phyloP scores from a whole-genome alignment of 2,113 vertebrate genomes.

The Tetrax tetrax region DNA sequence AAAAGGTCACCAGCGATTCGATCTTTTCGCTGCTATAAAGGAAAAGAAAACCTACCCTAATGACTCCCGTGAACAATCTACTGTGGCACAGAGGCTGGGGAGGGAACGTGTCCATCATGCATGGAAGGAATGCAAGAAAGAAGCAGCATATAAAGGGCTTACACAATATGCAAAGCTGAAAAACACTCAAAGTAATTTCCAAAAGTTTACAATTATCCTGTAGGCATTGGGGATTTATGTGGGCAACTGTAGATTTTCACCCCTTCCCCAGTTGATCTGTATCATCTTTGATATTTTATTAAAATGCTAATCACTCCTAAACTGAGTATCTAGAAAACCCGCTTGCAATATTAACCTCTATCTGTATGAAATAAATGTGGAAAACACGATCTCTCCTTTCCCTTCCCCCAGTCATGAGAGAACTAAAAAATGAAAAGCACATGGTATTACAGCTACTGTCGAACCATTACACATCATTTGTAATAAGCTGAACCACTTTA shows the following conservation, averaged over 20 bases:
- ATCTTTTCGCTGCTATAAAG: not conserved
- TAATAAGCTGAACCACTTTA: not conserved
- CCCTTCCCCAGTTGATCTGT: not conserved
- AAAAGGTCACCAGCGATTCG: not conserved
- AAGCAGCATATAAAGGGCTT: not conserved
- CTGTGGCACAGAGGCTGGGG: not conserved
- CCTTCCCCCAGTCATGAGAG: not conserved
- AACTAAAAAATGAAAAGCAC: conserved; percentile 16
- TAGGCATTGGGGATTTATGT: not conserved
- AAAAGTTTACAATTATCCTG: not conserved
- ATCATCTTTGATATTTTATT: not conserved
- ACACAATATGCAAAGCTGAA: not conserved
- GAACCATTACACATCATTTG: conserved; percentile 1
- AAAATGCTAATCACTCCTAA: conserved; percentile 1
- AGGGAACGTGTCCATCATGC: not conserved
- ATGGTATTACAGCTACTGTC: not conserved
- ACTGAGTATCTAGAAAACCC: not conserved
- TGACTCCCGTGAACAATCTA: not conserved
- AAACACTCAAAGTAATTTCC: not conserved
- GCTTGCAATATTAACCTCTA: not conserved
- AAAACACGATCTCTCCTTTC: not conserved
- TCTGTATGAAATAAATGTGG: not conserved
- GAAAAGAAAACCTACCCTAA: conserved; percentile 6
- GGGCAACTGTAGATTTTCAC: not conserved
- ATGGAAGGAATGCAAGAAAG: not conserved